Evolutionary conservation across 2,888 invertebrate genomes (phyloP), one percentile per base, ranked within the genome.

Genomic region (Hybos culiciformis): DNA sequence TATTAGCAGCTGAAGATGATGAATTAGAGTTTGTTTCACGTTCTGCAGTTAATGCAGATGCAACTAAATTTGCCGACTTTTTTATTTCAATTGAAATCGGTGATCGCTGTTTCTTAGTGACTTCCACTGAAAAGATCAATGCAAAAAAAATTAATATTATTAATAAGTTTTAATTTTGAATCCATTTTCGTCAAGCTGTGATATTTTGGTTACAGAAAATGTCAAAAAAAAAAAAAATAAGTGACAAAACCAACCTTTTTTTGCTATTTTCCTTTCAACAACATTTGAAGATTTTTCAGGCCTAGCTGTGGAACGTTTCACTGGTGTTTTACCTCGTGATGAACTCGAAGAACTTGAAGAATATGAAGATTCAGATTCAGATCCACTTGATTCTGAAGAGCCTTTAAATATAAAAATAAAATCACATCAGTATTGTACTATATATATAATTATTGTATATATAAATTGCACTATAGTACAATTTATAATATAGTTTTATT

Each of bases 1-100:
- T 82, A 1, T 77, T 71, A 1, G 73, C 68, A 7, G 70, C 67
- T 1, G 63, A 64, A n/a, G 68, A 66, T 24, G 61, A 61, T 32
- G 44, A 26, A 36, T 38, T 12, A 6, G 45, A 31, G n/a, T 46
- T 41, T 3, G 41, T 39, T 29, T 48, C 46, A 24, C 38, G 9
- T 5, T 45, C 43, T 11, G 42, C 29, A 18, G 56, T 55, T 18
- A 62, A 50, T 15, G 62, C 60, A 18, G 63, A 62, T 26, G 59
- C 55, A 24, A 64, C 65, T 44, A 64, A 58, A 17, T 56, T 59
- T 31, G 57, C 51, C 37, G 56, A 51, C 43, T 66, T 66, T 47
- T 65, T 65, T 42, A 63, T 56, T 53, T 63, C 64, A 52, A 63
- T 63, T 37, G 66, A 60, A 48, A 62, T 62, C 19, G 66, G 66